phyloP scores from a whole-genome alignment of 2,888 invertebrate species.

The Lycaena phlaeas region DNA sequence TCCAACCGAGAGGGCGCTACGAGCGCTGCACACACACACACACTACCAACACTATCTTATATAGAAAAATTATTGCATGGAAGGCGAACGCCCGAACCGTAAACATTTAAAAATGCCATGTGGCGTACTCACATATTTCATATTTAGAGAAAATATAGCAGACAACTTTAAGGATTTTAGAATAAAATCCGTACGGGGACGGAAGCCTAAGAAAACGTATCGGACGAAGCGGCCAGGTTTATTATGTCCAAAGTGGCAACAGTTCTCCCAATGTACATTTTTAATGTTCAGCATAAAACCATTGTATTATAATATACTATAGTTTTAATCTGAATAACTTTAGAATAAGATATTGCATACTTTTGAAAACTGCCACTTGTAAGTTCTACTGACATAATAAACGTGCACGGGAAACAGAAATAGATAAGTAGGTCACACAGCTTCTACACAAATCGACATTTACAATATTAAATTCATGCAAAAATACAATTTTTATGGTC shows the following conservation, averaged over 20 bases:
- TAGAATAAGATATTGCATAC: no score
- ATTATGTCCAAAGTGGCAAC: not conserved
- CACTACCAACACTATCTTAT: slow-evolving; percentile 19
- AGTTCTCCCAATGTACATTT: no score
- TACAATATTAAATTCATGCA: slow-evolving; percentile 34
- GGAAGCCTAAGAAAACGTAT: slow-evolving; percentile 6
- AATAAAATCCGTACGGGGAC: slow-evolving; percentile 9
- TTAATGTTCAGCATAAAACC: no score
- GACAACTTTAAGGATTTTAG: slow-evolving; percentile 7
- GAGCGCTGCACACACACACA: slow-evolving; percentile 13
- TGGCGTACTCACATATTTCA: slow-evolving; percentile 20
- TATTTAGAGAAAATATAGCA: slow-evolving; percentile 9
- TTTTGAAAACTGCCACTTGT: no score
- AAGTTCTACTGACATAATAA: not conserved
- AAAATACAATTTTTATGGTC: slow-evolving; percentile 38
- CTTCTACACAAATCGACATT: slow-evolving; percentile 20
- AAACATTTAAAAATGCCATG: slow-evolving; percentile 15
- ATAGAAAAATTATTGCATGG: slow-evolving; percentile 43
- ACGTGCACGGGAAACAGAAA: slow-evolving; percentile 12
- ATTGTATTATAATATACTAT: no score
- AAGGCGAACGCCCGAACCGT: slow-evolving; percentile 12
- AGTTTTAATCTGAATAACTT: no score
- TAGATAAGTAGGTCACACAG: slow-evolving; percentile 27
- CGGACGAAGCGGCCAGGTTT: slow-evolving; percentile 4
- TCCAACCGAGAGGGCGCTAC: no score